Percentiles rank a stretch among this genome's conserved stretches.
Evolutionary conservation across 2,113 vertebrate species (phyloP).

Genomic region (Peromyscus leucopus): DNA sequence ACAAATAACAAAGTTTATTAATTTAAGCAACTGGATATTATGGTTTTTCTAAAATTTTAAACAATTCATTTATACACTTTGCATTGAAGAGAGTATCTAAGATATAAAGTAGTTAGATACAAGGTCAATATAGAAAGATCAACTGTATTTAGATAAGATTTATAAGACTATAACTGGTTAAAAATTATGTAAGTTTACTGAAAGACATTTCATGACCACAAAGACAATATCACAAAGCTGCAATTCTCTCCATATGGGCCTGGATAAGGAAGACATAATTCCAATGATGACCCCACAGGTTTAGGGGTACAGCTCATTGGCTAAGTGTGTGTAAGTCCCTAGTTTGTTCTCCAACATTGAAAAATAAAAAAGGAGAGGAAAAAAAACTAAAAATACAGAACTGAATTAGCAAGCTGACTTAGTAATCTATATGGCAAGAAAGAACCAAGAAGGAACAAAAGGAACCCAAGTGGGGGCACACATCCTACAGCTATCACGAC

Average conservation of each 20-base stretch:
- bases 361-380: not conserved
- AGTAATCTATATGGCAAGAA: not conserved
- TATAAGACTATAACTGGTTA: not conserved
- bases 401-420: not conserved
- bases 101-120: not conserved
- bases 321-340: not conserved
- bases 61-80: not conserved
- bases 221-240: not conserved
- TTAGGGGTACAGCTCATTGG: not conserved
- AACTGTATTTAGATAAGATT: not conserved
- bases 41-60: not conserved
- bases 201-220: constrained; percentile 14
- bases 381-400: not conserved
- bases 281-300: not conserved
- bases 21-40: not conserved
- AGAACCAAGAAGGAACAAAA: not conserved
- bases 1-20: not conserved
- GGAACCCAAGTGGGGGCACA: not conserved
- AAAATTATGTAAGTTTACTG: not conserved
- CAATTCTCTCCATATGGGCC: not conserved
- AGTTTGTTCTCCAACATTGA: not conserved
- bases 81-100: not conserved
- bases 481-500: not conserved
- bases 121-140: not conserved
- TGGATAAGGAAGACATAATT: not conserved